Conservation (phyloP, 1,140 invertebrate species). For the Thaumatotibia leucotreta region DNA sequence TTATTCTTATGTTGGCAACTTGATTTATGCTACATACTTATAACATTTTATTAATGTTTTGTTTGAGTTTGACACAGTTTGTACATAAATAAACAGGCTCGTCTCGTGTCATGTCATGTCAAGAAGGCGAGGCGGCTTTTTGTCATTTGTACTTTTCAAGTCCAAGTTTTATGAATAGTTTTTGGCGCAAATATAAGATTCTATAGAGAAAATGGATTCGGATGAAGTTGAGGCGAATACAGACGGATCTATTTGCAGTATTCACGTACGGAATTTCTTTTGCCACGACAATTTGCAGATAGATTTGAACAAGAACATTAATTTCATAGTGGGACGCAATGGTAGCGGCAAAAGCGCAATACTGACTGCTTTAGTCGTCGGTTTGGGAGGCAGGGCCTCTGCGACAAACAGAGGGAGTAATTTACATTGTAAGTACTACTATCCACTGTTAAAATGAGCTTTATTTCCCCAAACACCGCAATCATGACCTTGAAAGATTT, state of each 20-base stretch:
- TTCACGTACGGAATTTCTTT: conserved; percentile 93
- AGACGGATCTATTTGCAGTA: conserved; percentile 85
- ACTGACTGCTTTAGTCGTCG: conserved; percentile 90
- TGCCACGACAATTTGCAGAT: conserved; percentile 91
- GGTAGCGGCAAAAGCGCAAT: conserved; percentile 98
- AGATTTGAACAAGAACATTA: conserved; percentile 86
- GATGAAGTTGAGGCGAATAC: conserved; percentile 50
- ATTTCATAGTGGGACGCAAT: conserved; percentile 95
- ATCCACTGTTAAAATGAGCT: background rate
- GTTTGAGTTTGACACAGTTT: too few species aligned
- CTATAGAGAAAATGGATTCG: conserved; percentile 32
- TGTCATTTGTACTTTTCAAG: background rate
- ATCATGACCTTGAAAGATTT: background rate
- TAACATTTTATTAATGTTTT: too few species aligned
- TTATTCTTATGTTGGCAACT: background rate
- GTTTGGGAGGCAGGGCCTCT: conserved; percentile 88
- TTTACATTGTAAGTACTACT: conserved; percentile 80
- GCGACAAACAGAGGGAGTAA: conserved; percentile 86
- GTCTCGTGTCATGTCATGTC: background rate
- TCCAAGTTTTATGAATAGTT: background rate
- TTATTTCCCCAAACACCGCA: background rate
- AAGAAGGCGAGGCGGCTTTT: too few species aligned
- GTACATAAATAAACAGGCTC: too few species aligned
- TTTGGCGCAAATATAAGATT: background rate
- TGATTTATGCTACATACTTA: too few species aligned